Evolutionary conservation across 2,113 vertebrate genomes (phyloP).

Genomic region (Abramis brama): DNA sequence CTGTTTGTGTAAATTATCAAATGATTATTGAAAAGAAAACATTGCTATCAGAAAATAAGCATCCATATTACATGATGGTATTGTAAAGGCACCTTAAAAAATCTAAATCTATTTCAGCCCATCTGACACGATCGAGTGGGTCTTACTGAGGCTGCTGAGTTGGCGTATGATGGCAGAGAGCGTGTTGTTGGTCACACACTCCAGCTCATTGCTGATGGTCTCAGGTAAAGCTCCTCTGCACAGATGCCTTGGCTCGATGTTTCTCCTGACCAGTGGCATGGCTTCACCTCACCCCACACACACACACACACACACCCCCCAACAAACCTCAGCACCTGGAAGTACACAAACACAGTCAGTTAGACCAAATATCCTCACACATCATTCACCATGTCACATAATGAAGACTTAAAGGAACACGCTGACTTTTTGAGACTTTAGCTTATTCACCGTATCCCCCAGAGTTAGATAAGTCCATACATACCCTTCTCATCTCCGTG

Average conservation of each 20-base stretch:
- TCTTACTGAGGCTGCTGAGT: constrained; percentile 94
- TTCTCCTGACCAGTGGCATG: constrained; percentile 96
- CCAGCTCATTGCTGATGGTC: constrained; percentile 87
- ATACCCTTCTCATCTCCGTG: no score
- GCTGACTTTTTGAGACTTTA: no score
- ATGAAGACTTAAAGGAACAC: neutral
- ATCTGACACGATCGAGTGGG: neutral
- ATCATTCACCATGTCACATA: neutral
- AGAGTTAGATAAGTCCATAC: no score
- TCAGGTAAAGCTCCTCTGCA: constrained; percentile 87
- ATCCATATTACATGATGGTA: no score
- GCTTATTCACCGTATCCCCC: no score
- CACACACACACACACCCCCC: neutral
- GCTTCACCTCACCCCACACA: constrained; percentile 45
- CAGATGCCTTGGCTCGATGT: constrained; percentile 89
- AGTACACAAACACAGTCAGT: neutral
- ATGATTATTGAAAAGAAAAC: no score
- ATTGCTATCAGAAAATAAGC: no score
- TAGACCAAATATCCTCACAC: neutral
- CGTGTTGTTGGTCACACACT: constrained; percentile 81
- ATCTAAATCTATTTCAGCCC: neutral
- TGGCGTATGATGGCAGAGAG: constrained; percentile 93
- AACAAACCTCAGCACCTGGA: neutral
- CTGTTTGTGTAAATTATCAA: no score
- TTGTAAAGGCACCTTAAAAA: no score